Base-by-base conservation (phyloP, 1,140 invertebrate species). In the Drepana arcuata region DNA sequence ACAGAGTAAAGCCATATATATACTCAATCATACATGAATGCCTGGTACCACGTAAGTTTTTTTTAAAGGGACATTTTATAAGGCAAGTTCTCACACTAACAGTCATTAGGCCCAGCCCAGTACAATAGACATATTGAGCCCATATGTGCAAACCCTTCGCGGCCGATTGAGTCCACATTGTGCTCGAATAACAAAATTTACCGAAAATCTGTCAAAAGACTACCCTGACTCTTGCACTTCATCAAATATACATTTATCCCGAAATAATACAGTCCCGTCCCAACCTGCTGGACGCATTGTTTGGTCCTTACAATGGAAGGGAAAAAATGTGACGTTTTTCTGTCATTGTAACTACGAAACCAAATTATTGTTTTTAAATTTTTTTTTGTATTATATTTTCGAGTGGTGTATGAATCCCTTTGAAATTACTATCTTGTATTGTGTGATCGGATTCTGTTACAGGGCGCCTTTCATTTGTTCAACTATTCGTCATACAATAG, bases 171-270 rank as follows among this genome's bases (percentile, higher is more conserved):
- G 26, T 37, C 41, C 58, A 55, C 54, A 51, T 70, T 65, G 48
- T 46, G 45, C 34, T 30, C 43, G 63, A 56, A 65, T 67, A 56
- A 56, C 48, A 52, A 41, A 42, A 41, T 53, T 41, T 44, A 53
- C 42, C 39, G 41, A 72, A 69, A 65, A 41, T 61, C 59, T 51
- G 57, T 67, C 63, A 67, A 70, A 59, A 59, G 53, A 31, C 46
- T 39, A 50, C 61, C 42, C 41, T 59, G 61, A 77, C 71, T 79
- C 67, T 73, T 70, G 67, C 72, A 81, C 72, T 79, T 79, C 77
- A 81, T 81, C 73, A 81, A 81, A 79, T 56, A 70, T 72, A 73
- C 65, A 81, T 81, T 79, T 77, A 72, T 55, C 48, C 42, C 42
- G 34, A 43, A 60, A 73, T 72, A 78, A 75, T 70, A 46, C 45